Base-by-base conservation (phyloP, 2,113 vertebrate genomes). In the Chrysochloris asiatica region DNA sequence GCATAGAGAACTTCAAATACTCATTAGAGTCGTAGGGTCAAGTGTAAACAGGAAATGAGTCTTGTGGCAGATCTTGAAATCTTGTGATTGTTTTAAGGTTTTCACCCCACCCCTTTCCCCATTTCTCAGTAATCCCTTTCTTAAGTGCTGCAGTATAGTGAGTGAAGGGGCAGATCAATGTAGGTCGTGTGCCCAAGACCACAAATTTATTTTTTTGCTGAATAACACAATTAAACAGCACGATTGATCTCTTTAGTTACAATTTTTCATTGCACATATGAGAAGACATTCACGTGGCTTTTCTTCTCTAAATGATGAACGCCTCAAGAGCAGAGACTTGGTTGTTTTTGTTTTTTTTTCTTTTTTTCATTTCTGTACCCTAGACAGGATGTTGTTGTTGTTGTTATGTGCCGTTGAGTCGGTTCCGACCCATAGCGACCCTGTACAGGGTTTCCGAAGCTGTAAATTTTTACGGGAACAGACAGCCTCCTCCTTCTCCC, bases 361-460 rank as follows among this genome's bases (percentile, higher is more conserved):
- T 84, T 86, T 80, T 83, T 38, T 80, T 83, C 43, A 69, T 93
- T 88, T 83, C 43, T 73, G 1, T 81, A 17, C 67, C 41, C 73
- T 92, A 47, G 43, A 26, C 14, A 81, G 80, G 76, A 83, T 45
- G 79, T n/a, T n/a, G n/a, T n/a, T n/a, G n/a, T n/a, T n/a, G n/a
- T n/a, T n/a, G n/a, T n/a, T n/a, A n/a, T n/a, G n/a, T n/a, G n/a
- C n/a, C n/a, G n/a, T n/a, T n/a, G n/a, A n/a, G n/a, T n/a, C n/a
- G n/a, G n/a, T n/a, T n/a, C n/a, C n/a, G n/a, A n/a, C n/a, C n/a
- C n/a, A n/a, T n/a, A n/a, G n/a, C n/a, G n/a, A n/a, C n/a, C n/a
- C n/a, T n/a, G n/a, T n/a, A n/a, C n/a, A n/a, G n/a, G n/a, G n/a
- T n/a, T n/a, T n/a, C n/a, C n/a, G n/a, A n/a, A n/a, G n/a, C n/a